Base-by-base conservation (phyloP, 1,140 invertebrate species). In the Zaprionus vittiger region DNA sequence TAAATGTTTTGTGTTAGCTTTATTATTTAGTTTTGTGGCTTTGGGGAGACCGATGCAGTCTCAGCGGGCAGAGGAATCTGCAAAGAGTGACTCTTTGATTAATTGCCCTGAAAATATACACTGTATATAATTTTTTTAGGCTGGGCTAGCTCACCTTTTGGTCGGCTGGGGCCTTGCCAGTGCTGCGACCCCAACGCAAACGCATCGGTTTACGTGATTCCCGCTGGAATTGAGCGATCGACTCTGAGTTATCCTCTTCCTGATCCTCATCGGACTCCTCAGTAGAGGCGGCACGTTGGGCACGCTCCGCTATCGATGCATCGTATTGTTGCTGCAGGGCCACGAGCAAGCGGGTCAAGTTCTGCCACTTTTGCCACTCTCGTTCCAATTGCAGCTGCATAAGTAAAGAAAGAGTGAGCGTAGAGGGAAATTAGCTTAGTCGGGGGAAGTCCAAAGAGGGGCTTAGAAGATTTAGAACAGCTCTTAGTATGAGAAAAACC, bases 121-220 rank as follows among this genome's bases (percentile, higher is more conserved):
- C 12, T 9, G 1, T 34, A 37, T 41, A 15, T 11, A 34, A 11
- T 9, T 37, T 37, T 0, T 34, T 9, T 22, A 20, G 9, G 20
- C 15, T 12, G 20, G 11, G 17, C 0, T 9, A 44, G 4, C 54
- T 20, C 34, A 85, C 80, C 75, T 91, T 91, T 14, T 68, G 65
- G 2, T 85, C 79, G 20, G 63, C 49, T 5, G 87, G 83, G 20
- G 73, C 79, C 12, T 77, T 87, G 44, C 90, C 91, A 67, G 91
- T 86, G 80, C 92, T 93, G 22, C 92, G 84, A 28, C 92, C 92
- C 83, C 87, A 93, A 57, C 92, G 79, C 59, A 93, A 80, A 5
- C 92, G 87, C 76, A 93, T 82, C 4, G 85, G 91, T 28, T 92
- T 92, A n/a, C 91, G 80, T 11, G 72, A 73, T 57, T 92, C 90